These are phyloP conservation scores for Eulemur rufifrons DNA, from an alignment of 2,113 vertebrate species.

Conservation along the genomic window DNA sequence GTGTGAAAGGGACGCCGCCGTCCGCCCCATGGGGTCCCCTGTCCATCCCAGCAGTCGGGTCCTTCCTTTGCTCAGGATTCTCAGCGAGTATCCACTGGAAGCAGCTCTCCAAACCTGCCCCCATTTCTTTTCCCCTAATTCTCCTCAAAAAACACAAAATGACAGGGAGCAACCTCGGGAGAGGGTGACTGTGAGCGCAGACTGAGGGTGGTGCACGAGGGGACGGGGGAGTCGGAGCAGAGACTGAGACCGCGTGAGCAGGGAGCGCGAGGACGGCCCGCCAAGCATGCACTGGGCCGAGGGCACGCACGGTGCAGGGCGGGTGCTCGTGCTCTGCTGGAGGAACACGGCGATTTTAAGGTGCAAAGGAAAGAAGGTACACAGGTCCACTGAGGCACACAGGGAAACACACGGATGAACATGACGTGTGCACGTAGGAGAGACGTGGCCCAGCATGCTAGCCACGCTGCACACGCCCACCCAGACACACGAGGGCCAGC, in stretches of 20 bases:
- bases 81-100: neutral
- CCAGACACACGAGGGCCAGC: neutral
- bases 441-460: neutral
- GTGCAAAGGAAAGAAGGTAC: neutral
- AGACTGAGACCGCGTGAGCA: neutral
- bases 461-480: neutral
- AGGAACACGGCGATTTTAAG: neutral
- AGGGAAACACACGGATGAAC: neutral
- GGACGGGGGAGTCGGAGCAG: neutral
- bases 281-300: neutral
- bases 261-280: neutral
- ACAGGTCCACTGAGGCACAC: neutral
- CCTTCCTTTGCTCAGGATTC: neutral
- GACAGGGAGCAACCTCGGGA: neutral
- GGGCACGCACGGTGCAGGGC: neutral
- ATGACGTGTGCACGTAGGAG: neutral
- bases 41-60: neutral
- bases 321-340: neutral
- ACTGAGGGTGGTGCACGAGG: neutral
- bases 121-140: neutral
- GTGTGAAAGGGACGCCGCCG: neutral
- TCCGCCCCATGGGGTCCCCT: neutral
- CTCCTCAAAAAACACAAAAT: neutral
- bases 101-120: slow-evolving; percentile 18
- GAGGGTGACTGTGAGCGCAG: neutral